Evolutionary conservation across 2,888 invertebrate genomes (phyloP), one percentile per base, ranked within the genome.

Genomic region (Crepidodera aurea): DNA sequence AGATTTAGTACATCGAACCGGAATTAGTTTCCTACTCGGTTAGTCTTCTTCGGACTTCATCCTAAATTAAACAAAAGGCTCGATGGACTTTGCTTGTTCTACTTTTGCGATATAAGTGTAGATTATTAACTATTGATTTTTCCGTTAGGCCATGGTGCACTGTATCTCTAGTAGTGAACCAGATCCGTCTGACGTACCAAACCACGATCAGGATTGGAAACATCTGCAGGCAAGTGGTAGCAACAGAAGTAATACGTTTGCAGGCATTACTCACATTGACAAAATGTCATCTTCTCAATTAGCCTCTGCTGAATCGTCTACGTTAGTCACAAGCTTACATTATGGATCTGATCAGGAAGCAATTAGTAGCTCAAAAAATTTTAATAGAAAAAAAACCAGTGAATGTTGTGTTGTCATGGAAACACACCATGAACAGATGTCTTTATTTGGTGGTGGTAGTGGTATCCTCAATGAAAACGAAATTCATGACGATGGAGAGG

Each of bases 121-220:
- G n/a, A n/a, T n/a, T n/a, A n/a, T n/a, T n/a, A n/a, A n/a, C n/a
- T n/a, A n/a, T n/a, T n/a, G 18, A 16, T 46, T 51, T 15, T 12
- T n/a, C 12, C 19, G 2, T 1, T 39, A 88, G 89, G 88, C 90
- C 4, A 89, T 93, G 93, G 93, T 93, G 22, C 93, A 93, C 78
- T 93, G 92, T 78, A 90, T 93, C 65, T 93, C 93, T 27, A 93
- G 93, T 76, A 93, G 93, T 72, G 93, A 93, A 76, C 92, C 90
- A 25, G 92, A 92, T 75, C 85, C 86, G 1, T 86, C 85, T 4
- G 86, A 87, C 56, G 61, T 79, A 6, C 77, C 75, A 46, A 71
- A 65, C 58, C 69, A 76, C 6, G 81, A 81, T 37, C 56, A 56
- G 7, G 57, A 57, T 13, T 57, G 57, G 57, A 57, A 57, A 46